A percentile compares a stretch with the other conserved stretches of the same genome.
These are phyloP conservation scores for Chorisops tibialis DNA, from an alignment of 2,888 invertebrate species.

Conservation along the genomic window DNA sequence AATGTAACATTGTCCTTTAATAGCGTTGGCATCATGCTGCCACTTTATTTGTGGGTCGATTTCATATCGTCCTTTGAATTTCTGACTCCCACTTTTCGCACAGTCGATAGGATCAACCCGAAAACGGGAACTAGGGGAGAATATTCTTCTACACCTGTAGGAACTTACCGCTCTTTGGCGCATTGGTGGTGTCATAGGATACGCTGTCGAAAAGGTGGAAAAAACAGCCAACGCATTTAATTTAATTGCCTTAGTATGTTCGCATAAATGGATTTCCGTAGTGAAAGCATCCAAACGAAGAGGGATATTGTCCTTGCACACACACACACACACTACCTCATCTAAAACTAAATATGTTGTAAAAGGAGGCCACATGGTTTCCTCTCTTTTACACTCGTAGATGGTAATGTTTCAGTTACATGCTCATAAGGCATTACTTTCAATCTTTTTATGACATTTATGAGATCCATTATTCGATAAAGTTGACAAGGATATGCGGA, in stretches of 20 bases:
- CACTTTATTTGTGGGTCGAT: too few relatives aligned
- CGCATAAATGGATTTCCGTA: constrained; percentile 25
- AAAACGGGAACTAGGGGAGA: neutral
- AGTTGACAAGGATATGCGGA: constrained; percentile 23
- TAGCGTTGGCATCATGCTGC: neutral
- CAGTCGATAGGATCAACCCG: neutral
- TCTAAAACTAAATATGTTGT: neutral
- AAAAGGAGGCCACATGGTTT: constrained; percentile 15
- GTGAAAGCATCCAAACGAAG: constrained; percentile 15
- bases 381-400: constrained; percentile 4
- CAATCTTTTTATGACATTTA: constrained; percentile 26
- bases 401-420: constrained; percentile 29
- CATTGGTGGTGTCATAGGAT: constrained; percentile 11
- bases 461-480: constrained; percentile 27
- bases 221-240: constrained; percentile 31
- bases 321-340: neutral
- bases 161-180: neutral
- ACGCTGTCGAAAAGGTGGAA: neutral
- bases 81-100: too few relatives aligned
- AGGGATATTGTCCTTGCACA: neutral
- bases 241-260: constrained; percentile 34
- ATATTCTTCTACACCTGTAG: neutral
- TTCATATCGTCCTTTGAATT: too few relatives aligned
- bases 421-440: constrained; percentile 27
- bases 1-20: constrained; percentile 10